Percentiles rank a stretch among this genome's conserved stretches.
phyloP scores from a whole-genome alignment of 2,113 vertebrate genomes.

The Otolemur garnettii region DNA sequence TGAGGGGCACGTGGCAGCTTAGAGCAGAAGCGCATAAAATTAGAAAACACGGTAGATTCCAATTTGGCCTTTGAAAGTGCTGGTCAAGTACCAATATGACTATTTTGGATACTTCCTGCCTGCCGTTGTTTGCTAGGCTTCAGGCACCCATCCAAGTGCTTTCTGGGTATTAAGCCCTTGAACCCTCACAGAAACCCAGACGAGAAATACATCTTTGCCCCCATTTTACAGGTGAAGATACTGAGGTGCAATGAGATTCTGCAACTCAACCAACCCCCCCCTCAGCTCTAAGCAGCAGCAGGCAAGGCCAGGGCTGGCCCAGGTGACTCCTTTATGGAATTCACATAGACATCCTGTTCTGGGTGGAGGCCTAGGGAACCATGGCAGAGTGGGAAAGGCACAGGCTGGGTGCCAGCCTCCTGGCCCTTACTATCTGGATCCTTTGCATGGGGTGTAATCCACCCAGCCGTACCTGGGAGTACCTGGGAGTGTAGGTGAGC shows the following conservation, averaged over 20 bases:
- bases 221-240: background rate
- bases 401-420: no score
- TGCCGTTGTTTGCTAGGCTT: background rate
- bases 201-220: background rate
- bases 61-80: background rate
- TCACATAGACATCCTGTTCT: background rate
- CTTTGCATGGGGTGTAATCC: no score
- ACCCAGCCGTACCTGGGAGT: no score
- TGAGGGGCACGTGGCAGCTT: background rate
- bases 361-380: background rate
- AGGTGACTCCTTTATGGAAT: background rate
- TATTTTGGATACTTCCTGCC: accelerated
- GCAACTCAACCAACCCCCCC: background rate
- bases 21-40: background rate
- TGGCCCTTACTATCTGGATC: background rate
- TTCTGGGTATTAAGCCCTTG: background rate
- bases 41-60: background rate
- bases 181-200: background rate
- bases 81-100: no score
- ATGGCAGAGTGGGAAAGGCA: background rate
- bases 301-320: accelerated
- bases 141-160: background rate
- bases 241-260: background rate
- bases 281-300: background rate
- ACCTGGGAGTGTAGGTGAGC: background rate